Evolutionary conservation across 2,888 invertebrate genomes (phyloP).

Genomic region (Amphipyra berbera): DNA sequence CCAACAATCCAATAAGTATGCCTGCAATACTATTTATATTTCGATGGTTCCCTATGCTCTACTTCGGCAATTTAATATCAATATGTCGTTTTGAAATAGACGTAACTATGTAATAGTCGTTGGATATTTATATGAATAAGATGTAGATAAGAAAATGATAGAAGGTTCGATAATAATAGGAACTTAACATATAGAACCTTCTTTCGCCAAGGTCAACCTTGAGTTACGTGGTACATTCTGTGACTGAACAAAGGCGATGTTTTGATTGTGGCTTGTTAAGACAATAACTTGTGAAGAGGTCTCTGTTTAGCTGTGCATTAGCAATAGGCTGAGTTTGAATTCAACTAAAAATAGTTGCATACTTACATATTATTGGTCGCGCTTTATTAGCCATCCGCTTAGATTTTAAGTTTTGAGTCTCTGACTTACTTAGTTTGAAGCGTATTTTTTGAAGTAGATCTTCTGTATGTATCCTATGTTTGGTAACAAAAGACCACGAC

Average conservation of each 20-base stretch:
- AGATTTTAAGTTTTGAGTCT: too few species aligned
- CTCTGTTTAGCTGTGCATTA: too few species aligned
- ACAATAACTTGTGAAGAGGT: too few species aligned
- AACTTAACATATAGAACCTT: too few species aligned
- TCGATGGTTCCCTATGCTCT: neutral
- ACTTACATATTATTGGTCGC: too few species aligned
- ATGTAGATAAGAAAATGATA: neutral
- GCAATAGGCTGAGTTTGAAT: too few species aligned
- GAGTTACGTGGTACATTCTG: too few species aligned
- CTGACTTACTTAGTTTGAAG: neutral
- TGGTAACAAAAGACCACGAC: neutral
- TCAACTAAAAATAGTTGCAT: too few species aligned
- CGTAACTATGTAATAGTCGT: constrained; percentile 7
- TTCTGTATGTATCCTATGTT: constrained; percentile 2
- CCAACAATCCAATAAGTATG: constrained; percentile 23
- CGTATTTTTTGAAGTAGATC: neutral
- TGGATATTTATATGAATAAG: neutral
- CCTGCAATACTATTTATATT: constrained; percentile 27
- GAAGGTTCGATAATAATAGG: neutral
- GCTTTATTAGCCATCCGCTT: too few species aligned
- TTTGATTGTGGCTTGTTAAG: too few species aligned
- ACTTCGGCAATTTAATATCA: constrained; percentile 12
- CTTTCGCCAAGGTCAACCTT: too few species aligned
- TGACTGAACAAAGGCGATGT: too few species aligned
- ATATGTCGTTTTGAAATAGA: constrained; percentile 23